A percentile compares a stretch with the other conserved stretches of the same genome.
Conservation (phyloP, 2,797 vertebrate genomes). For the Uromys caudimaculatus region DNA sequence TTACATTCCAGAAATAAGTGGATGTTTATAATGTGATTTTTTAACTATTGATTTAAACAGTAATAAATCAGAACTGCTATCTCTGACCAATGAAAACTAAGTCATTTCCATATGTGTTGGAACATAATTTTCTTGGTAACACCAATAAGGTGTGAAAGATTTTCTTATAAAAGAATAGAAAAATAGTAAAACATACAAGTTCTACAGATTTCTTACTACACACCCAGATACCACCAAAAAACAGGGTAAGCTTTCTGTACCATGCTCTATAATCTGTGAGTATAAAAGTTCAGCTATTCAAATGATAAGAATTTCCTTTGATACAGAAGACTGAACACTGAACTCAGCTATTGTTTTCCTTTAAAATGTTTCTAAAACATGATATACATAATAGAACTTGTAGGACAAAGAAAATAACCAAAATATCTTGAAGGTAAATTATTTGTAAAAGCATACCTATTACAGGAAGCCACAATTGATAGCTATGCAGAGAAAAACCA, state of each 20-base stretch:
- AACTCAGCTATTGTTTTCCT: not conserved
- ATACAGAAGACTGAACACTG: not conserved
- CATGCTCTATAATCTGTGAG: not conserved
- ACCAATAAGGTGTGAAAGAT: not conserved
- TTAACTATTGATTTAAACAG: conserved; percentile 54
- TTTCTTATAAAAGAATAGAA: conserved; percentile 33
- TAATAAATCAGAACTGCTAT: conserved; percentile 27
- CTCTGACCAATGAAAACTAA: not conserved
- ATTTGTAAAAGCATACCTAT: not conserved
- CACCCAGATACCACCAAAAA: accelerated
- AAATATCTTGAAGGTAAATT: not conserved
- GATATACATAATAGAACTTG: not conserved
- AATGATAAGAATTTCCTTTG: not conserved
- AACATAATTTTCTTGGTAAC: not conserved
- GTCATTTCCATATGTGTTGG: conserved; percentile 24
- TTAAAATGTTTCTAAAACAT: not conserved
- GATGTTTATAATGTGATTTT: not conserved
- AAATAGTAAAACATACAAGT: not conserved
- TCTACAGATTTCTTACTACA: not conserved
- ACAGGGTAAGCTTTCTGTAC: not conserved
- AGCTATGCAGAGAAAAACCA: not conserved
- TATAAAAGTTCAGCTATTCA: conserved; percentile 27
- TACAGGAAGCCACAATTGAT: not conserved
- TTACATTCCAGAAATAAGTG: conserved; percentile 47
- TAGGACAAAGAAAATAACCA: not conserved